Percentiles rank a stretch among this genome's conserved stretches.
Conservation (phyloP, 2,113 vertebrate genomes). For the Coturnix japonica region DNA sequence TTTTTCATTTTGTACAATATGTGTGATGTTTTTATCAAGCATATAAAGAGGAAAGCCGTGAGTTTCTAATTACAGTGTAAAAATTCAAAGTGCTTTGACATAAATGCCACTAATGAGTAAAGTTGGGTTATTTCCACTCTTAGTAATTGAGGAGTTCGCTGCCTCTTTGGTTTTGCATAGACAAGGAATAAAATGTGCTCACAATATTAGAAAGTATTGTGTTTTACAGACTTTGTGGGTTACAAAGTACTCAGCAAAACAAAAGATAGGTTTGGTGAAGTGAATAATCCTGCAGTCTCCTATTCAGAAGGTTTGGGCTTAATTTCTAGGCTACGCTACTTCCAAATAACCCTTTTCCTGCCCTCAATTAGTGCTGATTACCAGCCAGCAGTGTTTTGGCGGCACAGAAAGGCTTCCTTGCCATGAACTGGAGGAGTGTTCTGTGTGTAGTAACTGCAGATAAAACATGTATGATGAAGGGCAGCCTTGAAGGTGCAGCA, state of each 20-base stretch:
- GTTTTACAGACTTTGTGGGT: background rate
- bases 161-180: background rate
- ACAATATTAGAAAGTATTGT: background rate
- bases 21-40: background rate
- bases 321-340: background rate
- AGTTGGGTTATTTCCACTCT: background rate
- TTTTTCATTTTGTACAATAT: background rate
- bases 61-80: background rate
- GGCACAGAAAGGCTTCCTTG: background rate
- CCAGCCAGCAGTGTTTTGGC: background rate
- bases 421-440: background rate
- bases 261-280: background rate
- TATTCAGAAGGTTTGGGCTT: background rate
- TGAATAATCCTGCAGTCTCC: background rate
- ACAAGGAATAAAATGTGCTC: background rate
- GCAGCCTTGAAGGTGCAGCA: background rate
- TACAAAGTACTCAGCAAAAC: background rate
- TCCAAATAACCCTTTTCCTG: background rate
- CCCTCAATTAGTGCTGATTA: background rate
- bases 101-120: background rate
- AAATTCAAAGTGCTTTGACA: fast-evolving
- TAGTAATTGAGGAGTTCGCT: background rate
- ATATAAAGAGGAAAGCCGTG: background rate
- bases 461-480: background rate
- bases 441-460: background rate